Percentiles rank a stretch among this genome's conserved stretches.
phyloP scores from a whole-genome alignment of 2,797 vertebrate genomes.

The Helostoma temminkii region DNA sequence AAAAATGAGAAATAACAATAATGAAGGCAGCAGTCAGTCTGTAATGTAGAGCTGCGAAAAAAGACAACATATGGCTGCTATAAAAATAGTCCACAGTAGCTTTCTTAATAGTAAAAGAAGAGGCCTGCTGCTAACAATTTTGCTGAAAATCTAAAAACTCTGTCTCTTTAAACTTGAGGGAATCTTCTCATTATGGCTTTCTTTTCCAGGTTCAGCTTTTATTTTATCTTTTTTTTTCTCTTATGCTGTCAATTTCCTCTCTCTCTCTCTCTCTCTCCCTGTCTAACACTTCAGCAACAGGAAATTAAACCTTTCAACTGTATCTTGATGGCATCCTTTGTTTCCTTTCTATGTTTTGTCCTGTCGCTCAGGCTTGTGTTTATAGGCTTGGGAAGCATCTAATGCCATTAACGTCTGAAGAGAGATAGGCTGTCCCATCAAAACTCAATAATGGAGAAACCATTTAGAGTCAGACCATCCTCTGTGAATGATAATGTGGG shows the following conservation, averaged over 20 bases:
- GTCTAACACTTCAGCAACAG: conserved; percentile 1
- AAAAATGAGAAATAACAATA: not conserved
- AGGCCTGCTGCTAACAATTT: not conserved
- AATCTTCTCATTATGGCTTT: not conserved
- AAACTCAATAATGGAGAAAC: conserved; percentile 74
- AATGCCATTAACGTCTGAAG: conserved; percentile 69
- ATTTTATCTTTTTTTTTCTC: not conserved
- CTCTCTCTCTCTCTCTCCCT: not conserved
- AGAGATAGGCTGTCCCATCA: conserved; percentile 39
- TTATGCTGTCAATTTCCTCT: conserved; percentile 14
- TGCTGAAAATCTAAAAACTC: no score
- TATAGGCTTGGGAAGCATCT: conserved; percentile 56
- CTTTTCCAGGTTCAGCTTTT: not conserved
- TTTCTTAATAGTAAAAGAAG: not conserved
- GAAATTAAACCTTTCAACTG: conserved; percentile 17
- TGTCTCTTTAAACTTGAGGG: no score
- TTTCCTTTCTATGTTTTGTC: conserved; percentile 29
- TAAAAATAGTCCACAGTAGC: not conserved
- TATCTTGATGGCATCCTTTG: conserved; percentile 1
- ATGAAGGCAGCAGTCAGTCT: no score
- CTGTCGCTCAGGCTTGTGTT: conserved; percentile 26
- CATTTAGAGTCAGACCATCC: conserved; percentile 58
- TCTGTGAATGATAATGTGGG: conserved; percentile 38
- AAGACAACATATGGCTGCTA: not conserved
- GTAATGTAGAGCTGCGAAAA: not conserved